phyloP scores from a whole-genome alignment of 2,113 vertebrate genomes.

The Paralichthys olivaceus region DNA sequence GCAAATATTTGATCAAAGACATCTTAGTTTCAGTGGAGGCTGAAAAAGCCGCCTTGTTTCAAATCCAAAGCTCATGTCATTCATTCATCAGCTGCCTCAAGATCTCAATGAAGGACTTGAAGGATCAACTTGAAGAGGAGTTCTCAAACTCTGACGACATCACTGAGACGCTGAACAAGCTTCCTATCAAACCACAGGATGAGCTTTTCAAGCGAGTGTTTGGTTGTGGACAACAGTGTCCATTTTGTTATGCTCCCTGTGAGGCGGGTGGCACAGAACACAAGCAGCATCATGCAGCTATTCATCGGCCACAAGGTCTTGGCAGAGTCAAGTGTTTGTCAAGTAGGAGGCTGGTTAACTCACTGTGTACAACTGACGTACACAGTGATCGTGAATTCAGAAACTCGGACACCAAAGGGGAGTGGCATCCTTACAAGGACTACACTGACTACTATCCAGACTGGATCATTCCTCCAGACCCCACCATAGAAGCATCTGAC shows the following conservation, averaged over 20 bases:
- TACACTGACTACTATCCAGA: conserved; percentile 65
- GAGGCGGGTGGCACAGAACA: conserved; percentile 73
- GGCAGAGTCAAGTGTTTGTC: not conserved
- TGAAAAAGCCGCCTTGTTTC: conserved; percentile 1
- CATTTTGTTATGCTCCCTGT: conserved; percentile 81
- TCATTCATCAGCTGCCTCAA: conserved; percentile 39
- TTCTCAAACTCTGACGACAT: conserved; percentile 23
- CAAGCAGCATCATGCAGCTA: conserved; percentile 48
- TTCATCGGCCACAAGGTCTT: conserved; percentile 72
- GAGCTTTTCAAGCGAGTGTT: conserved; percentile 67
- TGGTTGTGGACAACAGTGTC: conserved; percentile 80
- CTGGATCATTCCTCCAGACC: conserved; percentile 77
- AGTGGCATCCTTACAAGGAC: conserved; percentile 45
- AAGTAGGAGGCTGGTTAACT: not conserved
- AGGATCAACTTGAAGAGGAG: conserved; percentile 25
- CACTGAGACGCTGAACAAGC: conserved; percentile 29
- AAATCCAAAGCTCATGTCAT: not conserved
- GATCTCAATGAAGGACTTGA: conserved; percentile 6
- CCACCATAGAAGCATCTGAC: conserved; percentile 61
- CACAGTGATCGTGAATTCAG: accelerated
- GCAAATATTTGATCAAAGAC: conserved; percentile 29
- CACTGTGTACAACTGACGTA: conserved; percentile 64
- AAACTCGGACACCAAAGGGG: accelerated
- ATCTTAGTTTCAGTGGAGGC: not conserved
- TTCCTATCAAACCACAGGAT: conserved; percentile 66